Percentiles rank a stretch among this genome's conserved stretches.
phyloP scores from a whole-genome alignment of 1,140 invertebrate species.

The Tetramorium alpestre region DNA sequence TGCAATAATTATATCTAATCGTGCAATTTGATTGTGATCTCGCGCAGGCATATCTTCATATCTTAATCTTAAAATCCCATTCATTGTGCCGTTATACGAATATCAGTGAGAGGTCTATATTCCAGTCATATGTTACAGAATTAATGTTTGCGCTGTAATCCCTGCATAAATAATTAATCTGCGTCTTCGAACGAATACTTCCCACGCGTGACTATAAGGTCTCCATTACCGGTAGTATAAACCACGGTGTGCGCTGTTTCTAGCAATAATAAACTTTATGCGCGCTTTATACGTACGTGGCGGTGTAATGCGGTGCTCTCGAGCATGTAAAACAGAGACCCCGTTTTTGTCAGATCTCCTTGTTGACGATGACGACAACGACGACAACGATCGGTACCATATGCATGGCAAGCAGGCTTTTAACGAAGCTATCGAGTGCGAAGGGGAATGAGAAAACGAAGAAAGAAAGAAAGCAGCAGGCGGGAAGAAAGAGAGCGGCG shows the following conservation, averaged over 20 bases:
- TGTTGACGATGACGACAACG: constrained; percentile 28
- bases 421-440: constrained; percentile 59
- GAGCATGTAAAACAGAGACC: constrained; percentile 33
- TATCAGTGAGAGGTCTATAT: not conserved
- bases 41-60: not conserved
- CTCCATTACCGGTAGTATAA: not conserved
- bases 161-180: constrained; percentile 2
- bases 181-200: constrained; percentile 11
- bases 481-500: constrained; percentile 56
- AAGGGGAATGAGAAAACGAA: constrained; percentile 59
- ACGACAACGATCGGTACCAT: constrained; percentile 56
- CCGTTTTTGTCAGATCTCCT: constrained; percentile 64
- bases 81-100: not conserved
- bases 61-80: not conserved
- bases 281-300: not conserved
- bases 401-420: constrained; percentile 62
- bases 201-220: not conserved
- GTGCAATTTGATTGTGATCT: not conserved
- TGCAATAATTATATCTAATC: not conserved
- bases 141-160: not conserved
- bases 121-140: not conserved
- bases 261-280: constrained; percentile 55
- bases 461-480: constrained; percentile 50
- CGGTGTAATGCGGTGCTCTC: constrained; percentile 16
- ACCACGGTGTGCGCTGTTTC: constrained; percentile 17